Percentiles rank a stretch among this genome's conserved stretches.
Conservation (phyloP, 2,888 invertebrate species). For the Ecdyonurus torrentis region DNA sequence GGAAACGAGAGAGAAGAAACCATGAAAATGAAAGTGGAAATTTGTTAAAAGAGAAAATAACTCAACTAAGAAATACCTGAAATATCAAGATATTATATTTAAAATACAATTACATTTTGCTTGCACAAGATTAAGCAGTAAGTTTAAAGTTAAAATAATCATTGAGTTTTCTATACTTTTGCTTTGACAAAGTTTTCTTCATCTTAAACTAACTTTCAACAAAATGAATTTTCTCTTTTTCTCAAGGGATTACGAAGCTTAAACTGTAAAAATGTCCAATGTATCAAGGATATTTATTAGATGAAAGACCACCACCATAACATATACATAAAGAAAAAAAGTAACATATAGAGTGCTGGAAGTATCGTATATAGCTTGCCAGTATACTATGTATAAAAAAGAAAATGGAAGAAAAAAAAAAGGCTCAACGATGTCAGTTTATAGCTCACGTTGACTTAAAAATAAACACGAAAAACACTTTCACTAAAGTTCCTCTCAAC, state of each 20-base stretch:
- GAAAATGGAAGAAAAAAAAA: too few relatives aligned
- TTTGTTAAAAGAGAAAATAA: not conserved
- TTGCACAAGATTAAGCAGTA: not conserved
- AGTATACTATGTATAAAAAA: too few relatives aligned
- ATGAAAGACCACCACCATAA: not conserved
- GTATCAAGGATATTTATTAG: not conserved
- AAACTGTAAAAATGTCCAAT: not conserved
- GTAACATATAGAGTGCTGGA: not conserved
- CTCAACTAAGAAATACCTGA: not conserved
- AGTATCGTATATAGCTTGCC: too few relatives aligned
- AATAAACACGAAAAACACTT: too few relatives aligned
- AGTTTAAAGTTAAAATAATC: not conserved
- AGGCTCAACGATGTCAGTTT: too few relatives aligned
- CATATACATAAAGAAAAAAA: not conserved
- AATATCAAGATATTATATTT: not conserved
- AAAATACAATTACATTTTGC: not conserved
- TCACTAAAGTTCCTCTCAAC: too few relatives aligned
- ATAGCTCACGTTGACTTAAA: not conserved
- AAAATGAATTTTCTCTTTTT: not conserved
- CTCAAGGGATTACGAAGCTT: not conserved
- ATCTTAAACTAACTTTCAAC: not conserved
- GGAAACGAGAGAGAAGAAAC: not conserved
- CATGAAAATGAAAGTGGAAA: not conserved
- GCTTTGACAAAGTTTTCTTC: not conserved
- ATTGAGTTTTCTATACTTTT: not conserved